Conservation (phyloP, 2,797 vertebrate species). For the Microctenopoma stevenorrisi region DNA sequence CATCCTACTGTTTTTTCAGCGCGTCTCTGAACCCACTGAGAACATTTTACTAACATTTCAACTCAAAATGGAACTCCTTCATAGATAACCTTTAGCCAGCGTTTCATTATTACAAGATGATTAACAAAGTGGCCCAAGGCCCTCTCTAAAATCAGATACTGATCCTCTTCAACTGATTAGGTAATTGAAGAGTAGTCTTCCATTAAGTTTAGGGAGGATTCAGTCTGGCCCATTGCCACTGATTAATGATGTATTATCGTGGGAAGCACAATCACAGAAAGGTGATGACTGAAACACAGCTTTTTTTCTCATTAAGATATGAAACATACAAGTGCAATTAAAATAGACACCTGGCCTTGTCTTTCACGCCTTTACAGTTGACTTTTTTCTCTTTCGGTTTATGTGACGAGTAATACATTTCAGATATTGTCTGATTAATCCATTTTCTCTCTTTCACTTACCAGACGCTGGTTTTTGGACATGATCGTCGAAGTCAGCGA, state of each 20-base stretch:
- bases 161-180: slow-evolving; percentile 38
- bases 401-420: slow-evolving; percentile 6
- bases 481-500: slow-evolving; percentile 79
- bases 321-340: slow-evolving; percentile 21
- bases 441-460: not conserved
- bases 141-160: slow-evolving; percentile 30
- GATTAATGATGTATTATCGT: slow-evolving; percentile 46
- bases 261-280: slow-evolving; percentile 21
- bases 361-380: slow-evolving; percentile 3
- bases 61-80: not conserved
- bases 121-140: slow-evolving; percentile 19
- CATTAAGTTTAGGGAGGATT: slow-evolving; percentile 31
- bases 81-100: slow-evolving; percentile 10
- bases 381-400: not conserved
- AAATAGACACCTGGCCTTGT: slow-evolving; percentile 19
- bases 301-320: slow-evolving; percentile 30
- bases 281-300: slow-evolving; percentile 29
- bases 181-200: slow-evolving; percentile 38
- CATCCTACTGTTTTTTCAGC: not conserved
- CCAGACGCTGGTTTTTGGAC: slow-evolving; percentile 87
- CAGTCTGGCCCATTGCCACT: slow-evolving; percentile 24
- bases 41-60: not conserved
- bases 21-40: not conserved
- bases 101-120: slow-evolving; percentile 22
- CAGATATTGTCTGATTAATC: not conserved